Evolutionary conservation across 1,140 invertebrate genomes (phyloP), one percentile per base, ranked within the genome.

Genomic region (Bathynomus jamesi): DNA sequence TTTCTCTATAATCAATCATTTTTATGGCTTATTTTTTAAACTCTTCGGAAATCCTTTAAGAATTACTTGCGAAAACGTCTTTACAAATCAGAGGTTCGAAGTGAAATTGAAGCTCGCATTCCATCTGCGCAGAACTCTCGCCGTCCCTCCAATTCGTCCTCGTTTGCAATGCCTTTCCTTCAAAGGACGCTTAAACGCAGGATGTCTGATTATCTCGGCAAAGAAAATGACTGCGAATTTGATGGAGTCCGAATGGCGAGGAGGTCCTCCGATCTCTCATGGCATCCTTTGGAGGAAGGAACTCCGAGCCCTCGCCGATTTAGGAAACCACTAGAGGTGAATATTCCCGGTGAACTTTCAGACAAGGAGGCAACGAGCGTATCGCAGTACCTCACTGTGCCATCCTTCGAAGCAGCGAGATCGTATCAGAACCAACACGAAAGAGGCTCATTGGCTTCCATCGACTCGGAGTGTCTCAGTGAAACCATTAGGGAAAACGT

Each of bases 61-160:
- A 91, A 91, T 78, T 91, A 91, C 79, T 87, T 89, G 85, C 83
- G 90, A n/a, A 91, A 91, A 82, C 87, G 91, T 81, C 86, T 90
- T 80, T 90, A 89, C 0, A 90, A 90, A 79, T 89, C 87, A 76
- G 89, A 91, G 79, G 84, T 91, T 31, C 88, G 90, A 74, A 88
- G 90, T 80, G 89, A 80, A 68, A 80, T 80, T 40, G 76, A 78
- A 69, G 90, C 90, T 4, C 83, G 90, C 72, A 91, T 89, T 3
- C 90, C 90, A 28, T 74, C 76, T 13, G 73, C 72, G 3, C 70
- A 62, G 40, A 74, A 71, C 31, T 78, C 78, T 4, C 74, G 77
- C 62, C 65, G 77, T 2, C 72, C 75, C 21, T 78, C 77, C 29
- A 66, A 76, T 21, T 66, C 76, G 21, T 77, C 75, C 10, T 73